These are phyloP conservation scores for Thysanoteuthis rhombus DNA, from an alignment of 2,888 invertebrate genomes.

Conservation along the genomic window DNA sequence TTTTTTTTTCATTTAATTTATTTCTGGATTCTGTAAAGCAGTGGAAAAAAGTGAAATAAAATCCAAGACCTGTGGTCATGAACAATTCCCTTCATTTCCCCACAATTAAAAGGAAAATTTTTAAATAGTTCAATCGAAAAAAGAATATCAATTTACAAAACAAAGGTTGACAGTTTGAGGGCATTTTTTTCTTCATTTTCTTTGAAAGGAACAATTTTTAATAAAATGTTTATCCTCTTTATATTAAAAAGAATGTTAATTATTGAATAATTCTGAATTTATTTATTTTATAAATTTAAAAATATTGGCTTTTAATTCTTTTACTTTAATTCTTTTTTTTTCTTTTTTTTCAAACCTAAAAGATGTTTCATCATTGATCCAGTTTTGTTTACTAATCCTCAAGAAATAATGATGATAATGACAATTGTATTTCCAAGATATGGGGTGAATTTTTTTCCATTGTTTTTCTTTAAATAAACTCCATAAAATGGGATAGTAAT, in stretches of 20 bases:
- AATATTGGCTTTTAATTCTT: not conserved
- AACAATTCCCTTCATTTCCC: not conserved
- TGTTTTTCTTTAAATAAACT: not conserved
- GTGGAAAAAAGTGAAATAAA: not conserved
- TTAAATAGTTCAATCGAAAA: not conserved
- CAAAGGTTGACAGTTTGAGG: not conserved
- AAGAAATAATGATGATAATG: constrained; percentile 12
- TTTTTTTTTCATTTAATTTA: not conserved
- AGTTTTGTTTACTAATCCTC: not conserved
- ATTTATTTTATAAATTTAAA: not conserved
- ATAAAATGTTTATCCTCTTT: constrained; percentile 12
- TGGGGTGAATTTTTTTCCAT: not conserved
- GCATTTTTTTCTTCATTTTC: not conserved
- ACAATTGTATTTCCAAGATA: constrained; percentile 12
- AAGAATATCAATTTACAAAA: not conserved
- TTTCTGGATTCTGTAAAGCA: not conserved
- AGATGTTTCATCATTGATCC: not conserved
- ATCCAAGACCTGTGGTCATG: not conserved
- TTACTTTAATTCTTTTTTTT: not conserved
- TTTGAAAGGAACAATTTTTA: not conserved
- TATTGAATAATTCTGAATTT: not conserved
- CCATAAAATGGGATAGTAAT: too few relatives aligned
- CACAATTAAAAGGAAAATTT: not conserved
- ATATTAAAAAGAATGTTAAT: not conserved
- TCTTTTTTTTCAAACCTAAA: not conserved